Evolutionary conservation across 2,888 invertebrate genomes (phyloP).

Genomic region (Cephonodes hylas): DNA sequence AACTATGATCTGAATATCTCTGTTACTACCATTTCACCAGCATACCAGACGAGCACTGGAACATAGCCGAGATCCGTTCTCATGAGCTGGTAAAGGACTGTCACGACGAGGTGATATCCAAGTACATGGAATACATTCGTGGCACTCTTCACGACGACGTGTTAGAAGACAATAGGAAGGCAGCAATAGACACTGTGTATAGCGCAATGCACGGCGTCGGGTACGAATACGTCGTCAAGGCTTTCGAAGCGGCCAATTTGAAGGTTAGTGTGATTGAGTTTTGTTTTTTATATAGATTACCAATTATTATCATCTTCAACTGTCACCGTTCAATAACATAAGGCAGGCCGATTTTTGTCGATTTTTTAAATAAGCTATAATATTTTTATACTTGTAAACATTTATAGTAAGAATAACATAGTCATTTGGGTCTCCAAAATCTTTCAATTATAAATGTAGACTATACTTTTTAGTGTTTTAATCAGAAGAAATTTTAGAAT

Average conservation of each 20-base stretch:
- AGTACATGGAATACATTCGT: conserved; percentile 84
- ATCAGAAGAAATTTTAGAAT: no score
- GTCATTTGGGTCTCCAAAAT: no score
- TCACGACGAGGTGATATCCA: conserved; percentile 82
- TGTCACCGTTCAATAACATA: no score
- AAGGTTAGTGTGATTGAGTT: conserved; percentile 69
- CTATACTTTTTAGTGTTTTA: no score
- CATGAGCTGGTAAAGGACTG: conserved; percentile 85
- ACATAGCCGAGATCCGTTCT: conserved; percentile 79
- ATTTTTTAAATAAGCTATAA: no score
- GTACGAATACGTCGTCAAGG: conserved; percentile 86
- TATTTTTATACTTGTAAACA: no score
- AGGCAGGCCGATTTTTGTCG: no score
- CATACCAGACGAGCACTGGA: conserved; percentile 91
- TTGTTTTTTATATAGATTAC: neutral
- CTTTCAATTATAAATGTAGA: no score
- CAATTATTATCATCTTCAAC: no score
- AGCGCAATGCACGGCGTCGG: conserved; percentile 99
- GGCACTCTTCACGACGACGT: conserved; percentile 76
- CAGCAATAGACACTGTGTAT: conserved; percentile 88
- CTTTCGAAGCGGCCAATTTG: conserved; percentile 88
- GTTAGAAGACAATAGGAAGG: conserved; percentile 77
- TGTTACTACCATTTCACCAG: conserved; percentile 49
- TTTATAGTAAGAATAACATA: no score
- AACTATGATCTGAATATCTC: no score